Evolutionary conservation across 2,797 vertebrate species (phyloP).

Genomic region (Sebastiscus tertius): DNA sequence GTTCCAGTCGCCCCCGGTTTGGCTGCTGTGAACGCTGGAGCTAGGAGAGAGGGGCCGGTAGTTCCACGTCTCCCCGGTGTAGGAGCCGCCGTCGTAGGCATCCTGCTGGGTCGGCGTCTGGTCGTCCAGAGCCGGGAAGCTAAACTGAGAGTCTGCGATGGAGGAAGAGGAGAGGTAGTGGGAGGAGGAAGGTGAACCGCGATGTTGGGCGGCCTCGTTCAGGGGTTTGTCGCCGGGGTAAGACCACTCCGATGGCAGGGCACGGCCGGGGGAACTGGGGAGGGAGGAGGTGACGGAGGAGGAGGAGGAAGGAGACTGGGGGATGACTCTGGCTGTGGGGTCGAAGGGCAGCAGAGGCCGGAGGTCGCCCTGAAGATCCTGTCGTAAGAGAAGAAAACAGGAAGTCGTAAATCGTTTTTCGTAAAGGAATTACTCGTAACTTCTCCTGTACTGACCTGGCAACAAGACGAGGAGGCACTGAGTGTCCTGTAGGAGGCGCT

Average conservation of each 20-base stretch:
- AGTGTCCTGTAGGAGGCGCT: conserved; percentile 72
- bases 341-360: conserved; percentile 73
- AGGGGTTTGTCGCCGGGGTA: conserved; percentile 49
- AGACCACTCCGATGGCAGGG: conserved; percentile 51
- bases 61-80: conserved; percentile 74
- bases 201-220: conserved; percentile 64
- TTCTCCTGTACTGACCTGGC: conserved; percentile 53
- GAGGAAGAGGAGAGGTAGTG: conserved; percentile 42
- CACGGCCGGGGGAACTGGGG: not conserved
- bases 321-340: conserved; percentile 64
- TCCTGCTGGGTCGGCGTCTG: conserved; percentile 65
- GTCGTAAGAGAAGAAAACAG: conserved; percentile 1
- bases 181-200: conserved; percentile 66
- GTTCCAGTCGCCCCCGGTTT: not conserved
- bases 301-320: conserved; percentile 78
- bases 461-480: conserved; percentile 62
- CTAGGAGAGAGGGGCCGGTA: conserved; percentile 60
- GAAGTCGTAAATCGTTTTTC: conserved; percentile 40
- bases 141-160: conserved; percentile 71
- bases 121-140: conserved; percentile 23
- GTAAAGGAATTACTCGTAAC: not conserved
- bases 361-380: conserved; percentile 48
- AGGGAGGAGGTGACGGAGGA: conserved; percentile 72
- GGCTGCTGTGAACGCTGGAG: conserved; percentile 58
- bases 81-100: not conserved